phyloP scores from a whole-genome alignment of 2,888 invertebrate species.

The Scelioninae gen. 1 region DNA sequence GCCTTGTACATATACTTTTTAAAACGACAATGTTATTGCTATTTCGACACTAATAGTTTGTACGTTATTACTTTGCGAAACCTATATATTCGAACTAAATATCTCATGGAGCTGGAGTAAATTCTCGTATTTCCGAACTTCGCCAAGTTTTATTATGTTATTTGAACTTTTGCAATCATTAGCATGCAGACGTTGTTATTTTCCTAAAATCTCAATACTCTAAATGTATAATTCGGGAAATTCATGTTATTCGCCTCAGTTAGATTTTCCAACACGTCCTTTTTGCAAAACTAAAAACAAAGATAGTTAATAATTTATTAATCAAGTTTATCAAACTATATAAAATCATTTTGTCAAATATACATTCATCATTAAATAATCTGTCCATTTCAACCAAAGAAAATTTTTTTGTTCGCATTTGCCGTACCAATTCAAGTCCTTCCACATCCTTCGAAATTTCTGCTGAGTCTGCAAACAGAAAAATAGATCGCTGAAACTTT shows the following conservation, averaged over 20 bases:
- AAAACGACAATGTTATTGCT: not conserved
- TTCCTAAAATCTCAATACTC: constrained; percentile 4
- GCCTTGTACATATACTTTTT: too few relatives aligned
- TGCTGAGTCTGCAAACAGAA: constrained; percentile 20
- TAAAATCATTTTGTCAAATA: too few relatives aligned
- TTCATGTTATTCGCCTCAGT: not conserved
- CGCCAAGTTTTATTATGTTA: constrained; percentile 18
- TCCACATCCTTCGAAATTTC: constrained; percentile 9
- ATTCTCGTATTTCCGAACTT: constrained; percentile 6
- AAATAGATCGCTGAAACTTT: constrained; percentile 36
- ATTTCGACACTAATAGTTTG: constrained; percentile 2
- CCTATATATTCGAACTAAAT: constrained; percentile 10
- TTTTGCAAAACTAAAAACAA: too few relatives aligned
- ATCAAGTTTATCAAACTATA: too few relatives aligned
- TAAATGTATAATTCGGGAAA: not conserved
- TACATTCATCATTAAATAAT: too few relatives aligned
- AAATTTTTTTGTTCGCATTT: too few relatives aligned
- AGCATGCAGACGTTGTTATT: not conserved
- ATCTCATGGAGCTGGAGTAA: not conserved
- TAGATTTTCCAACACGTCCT: too few relatives aligned
- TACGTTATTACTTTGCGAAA: not conserved
- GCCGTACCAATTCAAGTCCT: constrained; percentile 7
- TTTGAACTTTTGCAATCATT: constrained; percentile 22
- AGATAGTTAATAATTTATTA: too few relatives aligned
- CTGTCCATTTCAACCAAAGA: too few relatives aligned